Evolutionary conservation across 2,113 vertebrate genomes (phyloP), one percentile per base, ranked within the genome.

Genomic region (Sterna hirundo): DNA sequence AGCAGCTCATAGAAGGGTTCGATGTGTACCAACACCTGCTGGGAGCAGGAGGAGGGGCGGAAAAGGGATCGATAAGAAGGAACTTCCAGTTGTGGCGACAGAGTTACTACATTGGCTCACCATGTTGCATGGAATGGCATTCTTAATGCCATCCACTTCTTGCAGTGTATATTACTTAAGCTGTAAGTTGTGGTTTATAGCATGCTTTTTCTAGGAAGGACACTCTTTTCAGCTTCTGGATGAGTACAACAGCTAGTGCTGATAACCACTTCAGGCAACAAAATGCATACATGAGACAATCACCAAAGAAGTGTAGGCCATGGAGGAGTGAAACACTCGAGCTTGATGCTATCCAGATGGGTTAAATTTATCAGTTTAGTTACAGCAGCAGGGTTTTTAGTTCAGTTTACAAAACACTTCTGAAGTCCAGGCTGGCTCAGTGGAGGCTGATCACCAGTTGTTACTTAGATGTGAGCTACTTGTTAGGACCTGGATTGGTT

Each of bases 21-120:
- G 10, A 0, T 27, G 27, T 27, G 7, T 34, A 47, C 29, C 23
- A 38, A 9, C 9, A 78, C 5, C 40, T 11, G 1, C n/a, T 36
- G 15, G 30, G 30, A 82, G 13, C 20, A 40, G 8, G 10, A 61
- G 8, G 1, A 4, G 0, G 0, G 46, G 32, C 10, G 46, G 10
- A 10, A 72, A 26, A 47, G 20, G 57, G 25, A 34, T 44, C 30
- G 5, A 8, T 23, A 58, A 81, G 60, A 55, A 75, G 20, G 21
- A 66, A 5, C 21, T 70, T 74, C 18, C n/a, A 69, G 19, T 11
- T 83, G 23, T n/a, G 29, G 13, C 9, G 38, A 12, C 15, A 34
- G 23, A 57, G 49, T 52, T 72, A 8, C 40, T 34, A 4, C 15
- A 7, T 7, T 34, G 27, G 27, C 32, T 88, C 13, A 22, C 9